Conservation (phyloP, 2,797 vertebrate species). For the Sebastes nivosus region DNA sequence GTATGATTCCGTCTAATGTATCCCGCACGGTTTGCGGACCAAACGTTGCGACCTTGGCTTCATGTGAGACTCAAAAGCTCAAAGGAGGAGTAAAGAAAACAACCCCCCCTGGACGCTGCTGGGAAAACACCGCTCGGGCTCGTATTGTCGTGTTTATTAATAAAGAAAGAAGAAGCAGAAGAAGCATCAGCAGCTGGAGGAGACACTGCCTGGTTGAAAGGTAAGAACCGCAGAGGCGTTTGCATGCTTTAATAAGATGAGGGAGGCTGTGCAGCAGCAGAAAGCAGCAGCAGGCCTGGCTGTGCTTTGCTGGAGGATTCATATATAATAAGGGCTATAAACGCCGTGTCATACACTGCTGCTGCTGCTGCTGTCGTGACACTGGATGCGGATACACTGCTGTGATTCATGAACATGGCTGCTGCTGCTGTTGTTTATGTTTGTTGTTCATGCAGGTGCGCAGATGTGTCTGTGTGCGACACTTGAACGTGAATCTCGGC, state of each 20-base stretch:
- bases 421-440: background rate
- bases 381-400: background rate
- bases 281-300: constrained; percentile 29
- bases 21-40: constrained; percentile 43
- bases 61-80: constrained; percentile 43
- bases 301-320: background rate
- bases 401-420: background rate
- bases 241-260: background rate
- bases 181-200: constrained; percentile 1
- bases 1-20: constrained; percentile 58
- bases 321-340: background rate
- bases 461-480: background rate
- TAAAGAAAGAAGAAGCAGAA: background rate
- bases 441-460: background rate
- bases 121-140: constrained; percentile 29
- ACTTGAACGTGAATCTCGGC: background rate
- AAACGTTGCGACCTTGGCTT: constrained; percentile 60
- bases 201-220: constrained; percentile 29
- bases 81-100: constrained; percentile 38
- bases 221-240: constrained; percentile 15
- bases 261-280: background rate
- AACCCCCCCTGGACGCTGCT: constrained; percentile 19
- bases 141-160: background rate
- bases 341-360: constrained; percentile 2
- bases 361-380: constrained; percentile 20